phyloP scores from a whole-genome alignment of 1,140 invertebrate genomes.

The Elysia chlorotica region DNA sequence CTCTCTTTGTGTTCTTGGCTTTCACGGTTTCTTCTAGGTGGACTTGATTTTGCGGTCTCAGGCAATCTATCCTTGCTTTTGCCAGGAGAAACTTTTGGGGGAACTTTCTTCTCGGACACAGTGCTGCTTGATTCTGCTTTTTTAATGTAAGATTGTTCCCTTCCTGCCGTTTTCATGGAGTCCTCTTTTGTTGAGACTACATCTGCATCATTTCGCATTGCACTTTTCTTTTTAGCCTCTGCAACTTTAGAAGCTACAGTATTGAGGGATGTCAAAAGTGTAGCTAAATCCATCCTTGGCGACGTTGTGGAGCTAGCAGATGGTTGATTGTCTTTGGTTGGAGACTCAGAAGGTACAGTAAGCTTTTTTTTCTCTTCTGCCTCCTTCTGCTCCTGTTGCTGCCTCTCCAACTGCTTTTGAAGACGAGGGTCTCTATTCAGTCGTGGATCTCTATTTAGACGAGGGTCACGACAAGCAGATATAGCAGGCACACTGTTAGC shows the following conservation, averaged over 20 bases:
- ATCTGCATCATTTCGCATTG: too few species aligned
- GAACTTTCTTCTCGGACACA: background rate
- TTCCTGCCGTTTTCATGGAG: too few species aligned
- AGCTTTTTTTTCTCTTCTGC: background rate
- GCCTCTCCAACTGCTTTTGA: conserved; percentile 5
- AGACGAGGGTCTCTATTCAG: conserved; percentile 10
- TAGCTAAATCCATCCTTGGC: conserved; percentile 9
- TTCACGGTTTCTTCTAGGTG: background rate
- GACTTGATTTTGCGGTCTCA: background rate
- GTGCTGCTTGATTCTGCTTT: background rate
- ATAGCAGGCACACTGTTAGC: background rate
- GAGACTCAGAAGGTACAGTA: background rate
- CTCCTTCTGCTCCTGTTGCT: background rate
- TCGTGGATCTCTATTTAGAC: conserved; percentile 8
- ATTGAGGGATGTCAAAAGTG: conserved; percentile 7
- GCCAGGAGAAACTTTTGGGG: background rate
- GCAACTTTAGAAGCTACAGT: conserved; percentile 9
- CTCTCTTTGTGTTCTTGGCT: background rate
- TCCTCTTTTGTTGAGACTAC: too few species aligned
- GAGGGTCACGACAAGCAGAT: background rate
- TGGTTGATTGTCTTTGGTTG: too few species aligned
- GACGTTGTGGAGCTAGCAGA: background rate
- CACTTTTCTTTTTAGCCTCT: background rate
- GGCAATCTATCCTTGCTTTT: background rate
- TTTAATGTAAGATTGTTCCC: too few species aligned